Evolutionary conservation across 1,140 invertebrate species (phyloP).

Genomic region (Octopus sinensis): DNA sequence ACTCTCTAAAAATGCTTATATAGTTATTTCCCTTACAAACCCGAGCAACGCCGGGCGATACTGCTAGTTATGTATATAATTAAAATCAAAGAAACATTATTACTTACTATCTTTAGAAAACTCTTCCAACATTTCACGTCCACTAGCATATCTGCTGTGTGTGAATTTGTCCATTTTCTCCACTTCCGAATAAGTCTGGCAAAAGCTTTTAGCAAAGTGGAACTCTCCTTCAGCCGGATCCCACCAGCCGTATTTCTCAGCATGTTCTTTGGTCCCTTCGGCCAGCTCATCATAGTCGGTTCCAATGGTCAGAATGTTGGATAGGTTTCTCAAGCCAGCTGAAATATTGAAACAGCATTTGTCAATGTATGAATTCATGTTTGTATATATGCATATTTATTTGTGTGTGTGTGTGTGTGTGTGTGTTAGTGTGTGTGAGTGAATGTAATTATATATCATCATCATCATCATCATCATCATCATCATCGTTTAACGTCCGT

Average conservation of each 20-base stretch:
- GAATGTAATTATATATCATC: too few species aligned
- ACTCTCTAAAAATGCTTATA: too few species aligned
- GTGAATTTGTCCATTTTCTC: slow-evolving; percentile 22
- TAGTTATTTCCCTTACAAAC: too few species aligned
- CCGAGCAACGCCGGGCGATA: too few species aligned
- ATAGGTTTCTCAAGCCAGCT: slow-evolving; percentile 70
- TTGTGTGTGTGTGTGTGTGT: too few species aligned
- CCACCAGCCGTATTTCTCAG: slow-evolving; percentile 66
- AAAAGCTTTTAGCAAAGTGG: slow-evolving; percentile 50
- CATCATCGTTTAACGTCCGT: too few species aligned
- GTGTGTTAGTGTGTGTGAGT: too few species aligned
- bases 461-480: too few species aligned
- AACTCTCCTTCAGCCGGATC: slow-evolving; percentile 59
- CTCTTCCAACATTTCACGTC: slow-evolving; percentile 25
- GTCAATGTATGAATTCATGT: too few species aligned
- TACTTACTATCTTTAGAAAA: slow-evolving; percentile 26
- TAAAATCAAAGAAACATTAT: too few species aligned
- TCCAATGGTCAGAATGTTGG: slow-evolving; percentile 70
- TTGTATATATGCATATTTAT: too few species aligned
- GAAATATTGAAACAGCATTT: slow-evolving; percentile 30
- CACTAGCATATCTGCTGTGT: slow-evolving; percentile 25
- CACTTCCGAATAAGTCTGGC: slow-evolving; percentile 21
- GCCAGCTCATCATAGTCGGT: slow-evolving; percentile 71
- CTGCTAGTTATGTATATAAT: too few species aligned
- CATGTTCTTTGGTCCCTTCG: slow-evolving; percentile 64